Percentiles rank a stretch among this genome's conserved stretches.
Evolutionary conservation across 2,797 vertebrate genomes (phyloP).

Genomic region (Morus bassanus): DNA sequence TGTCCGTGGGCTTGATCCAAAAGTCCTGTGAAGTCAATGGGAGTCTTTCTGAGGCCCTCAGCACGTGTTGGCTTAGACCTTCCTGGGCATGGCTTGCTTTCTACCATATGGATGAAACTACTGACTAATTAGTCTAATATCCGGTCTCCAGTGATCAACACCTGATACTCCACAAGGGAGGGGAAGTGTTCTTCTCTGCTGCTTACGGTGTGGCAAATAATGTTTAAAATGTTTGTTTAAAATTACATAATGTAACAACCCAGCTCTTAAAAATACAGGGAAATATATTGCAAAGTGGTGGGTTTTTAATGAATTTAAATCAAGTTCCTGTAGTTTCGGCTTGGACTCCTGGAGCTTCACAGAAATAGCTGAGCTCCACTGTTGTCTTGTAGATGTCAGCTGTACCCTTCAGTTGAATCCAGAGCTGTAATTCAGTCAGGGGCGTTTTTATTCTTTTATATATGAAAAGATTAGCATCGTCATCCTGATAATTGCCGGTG

Average conservation of each 20-base stretch:
- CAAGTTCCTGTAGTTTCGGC: neutral
- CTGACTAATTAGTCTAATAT: neutral
- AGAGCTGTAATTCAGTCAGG: conserved; percentile 68
- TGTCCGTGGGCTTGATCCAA: neutral
- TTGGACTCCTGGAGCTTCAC: conserved; percentile 21
- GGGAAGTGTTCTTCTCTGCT: neutral
- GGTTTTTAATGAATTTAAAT: neutral
- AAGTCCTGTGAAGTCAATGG: neutral
- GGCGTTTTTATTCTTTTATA: conserved; percentile 65
- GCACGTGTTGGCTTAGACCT: neutral
- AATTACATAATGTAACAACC: neutral
- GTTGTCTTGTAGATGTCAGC: conserved; percentile 57
- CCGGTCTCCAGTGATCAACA: neutral
- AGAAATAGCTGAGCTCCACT: conserved; percentile 49
- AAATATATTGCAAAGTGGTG: neutral
- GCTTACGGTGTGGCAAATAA: neutral
- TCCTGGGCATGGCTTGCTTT: neutral
- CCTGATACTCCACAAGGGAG: neutral
- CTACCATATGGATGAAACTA: neutral
- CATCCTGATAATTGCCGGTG: conserved; percentile 67
- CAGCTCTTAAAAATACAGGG: neutral
- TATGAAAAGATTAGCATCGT: conserved; percentile 70
- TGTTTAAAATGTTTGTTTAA: neutral
- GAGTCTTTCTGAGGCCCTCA: neutral
- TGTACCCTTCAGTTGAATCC: conserved; percentile 54